These are phyloP conservation scores for Acrossocheilus wenchowensis DNA, from an alignment of 2,797 vertebrate species.

Conservation along the genomic window DNA sequence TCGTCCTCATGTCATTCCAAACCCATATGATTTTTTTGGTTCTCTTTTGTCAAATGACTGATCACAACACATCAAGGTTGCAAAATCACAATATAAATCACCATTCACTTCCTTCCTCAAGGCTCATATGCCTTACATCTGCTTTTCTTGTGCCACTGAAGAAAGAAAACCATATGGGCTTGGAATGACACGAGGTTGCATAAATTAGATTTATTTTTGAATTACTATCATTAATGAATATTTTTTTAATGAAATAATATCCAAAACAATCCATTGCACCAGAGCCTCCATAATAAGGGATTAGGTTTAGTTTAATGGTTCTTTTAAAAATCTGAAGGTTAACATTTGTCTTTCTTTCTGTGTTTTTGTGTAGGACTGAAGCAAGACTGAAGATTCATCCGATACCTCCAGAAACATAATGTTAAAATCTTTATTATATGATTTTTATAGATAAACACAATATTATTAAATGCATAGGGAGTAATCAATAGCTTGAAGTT, in stretches of 20 bases:
- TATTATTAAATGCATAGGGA: background rate
- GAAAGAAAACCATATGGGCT: background rate
- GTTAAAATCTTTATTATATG: background rate
- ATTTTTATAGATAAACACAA: background rate
- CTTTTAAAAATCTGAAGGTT: background rate
- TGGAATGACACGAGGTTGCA: background rate
- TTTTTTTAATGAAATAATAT: background rate
- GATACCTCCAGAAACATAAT: background rate
- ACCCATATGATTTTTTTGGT: background rate
- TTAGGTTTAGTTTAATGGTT: background rate
- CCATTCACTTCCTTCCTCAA: background rate
- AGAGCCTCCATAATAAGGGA: background rate
- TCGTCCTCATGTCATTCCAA: background rate
- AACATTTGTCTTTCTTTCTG: background rate
- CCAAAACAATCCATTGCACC: background rate
- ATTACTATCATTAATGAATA: background rate
- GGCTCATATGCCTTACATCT: background rate
- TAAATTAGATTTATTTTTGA: background rate
- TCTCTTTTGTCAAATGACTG: background rate
- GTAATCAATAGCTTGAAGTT: background rate
- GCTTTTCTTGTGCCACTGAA: background rate
- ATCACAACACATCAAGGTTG: background rate
- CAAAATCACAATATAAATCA: background rate
- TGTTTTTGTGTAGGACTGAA: conserved; percentile 22
- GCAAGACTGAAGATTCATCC: background rate